Evolutionary conservation across 2,888 invertebrate genomes (phyloP).

Genomic region (Acanthosepion esculentum): DNA sequence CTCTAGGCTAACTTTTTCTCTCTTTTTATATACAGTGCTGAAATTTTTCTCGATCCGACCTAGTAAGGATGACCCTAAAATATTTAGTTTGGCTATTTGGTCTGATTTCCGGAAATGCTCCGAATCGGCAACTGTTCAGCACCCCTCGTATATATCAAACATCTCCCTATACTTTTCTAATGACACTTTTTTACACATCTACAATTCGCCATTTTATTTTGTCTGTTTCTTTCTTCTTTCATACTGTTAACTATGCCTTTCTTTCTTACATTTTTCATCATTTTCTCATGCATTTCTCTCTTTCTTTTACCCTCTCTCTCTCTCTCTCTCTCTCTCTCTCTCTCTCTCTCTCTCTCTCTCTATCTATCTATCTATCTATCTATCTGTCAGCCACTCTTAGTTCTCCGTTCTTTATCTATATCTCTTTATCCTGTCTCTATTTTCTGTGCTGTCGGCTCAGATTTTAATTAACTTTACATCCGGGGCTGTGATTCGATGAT

Average conservation of each 20-base stretch:
- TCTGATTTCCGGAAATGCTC: too few species aligned
- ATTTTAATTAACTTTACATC: conserved; percentile 1
- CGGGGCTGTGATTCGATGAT: conserved; percentile 33
- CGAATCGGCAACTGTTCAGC: too few species aligned
- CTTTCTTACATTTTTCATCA: neutral
- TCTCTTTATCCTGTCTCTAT: neutral
- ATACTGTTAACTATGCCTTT: too few species aligned
- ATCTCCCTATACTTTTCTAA: too few species aligned
- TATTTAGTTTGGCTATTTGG: too few species aligned
- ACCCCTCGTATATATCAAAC: too few species aligned
- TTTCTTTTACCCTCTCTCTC: neutral
- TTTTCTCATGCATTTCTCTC: neutral
- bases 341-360: neutral
- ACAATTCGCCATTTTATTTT: neutral
- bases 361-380: neutral
- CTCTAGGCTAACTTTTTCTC: too few species aligned
- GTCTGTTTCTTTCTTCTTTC: neutral
- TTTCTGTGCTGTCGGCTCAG: conserved; percentile 12
- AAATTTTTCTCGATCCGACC: too few species aligned
- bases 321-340: neutral
- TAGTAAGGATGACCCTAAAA: too few species aligned
- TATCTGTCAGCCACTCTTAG: neutral
- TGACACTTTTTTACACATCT: too few species aligned
- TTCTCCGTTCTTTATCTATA: neutral
- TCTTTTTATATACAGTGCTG: too few species aligned